These are phyloP conservation scores for Augochlorella aurata DNA, from an alignment of 2,888 invertebrate species.

Conservation along the genomic window DNA sequence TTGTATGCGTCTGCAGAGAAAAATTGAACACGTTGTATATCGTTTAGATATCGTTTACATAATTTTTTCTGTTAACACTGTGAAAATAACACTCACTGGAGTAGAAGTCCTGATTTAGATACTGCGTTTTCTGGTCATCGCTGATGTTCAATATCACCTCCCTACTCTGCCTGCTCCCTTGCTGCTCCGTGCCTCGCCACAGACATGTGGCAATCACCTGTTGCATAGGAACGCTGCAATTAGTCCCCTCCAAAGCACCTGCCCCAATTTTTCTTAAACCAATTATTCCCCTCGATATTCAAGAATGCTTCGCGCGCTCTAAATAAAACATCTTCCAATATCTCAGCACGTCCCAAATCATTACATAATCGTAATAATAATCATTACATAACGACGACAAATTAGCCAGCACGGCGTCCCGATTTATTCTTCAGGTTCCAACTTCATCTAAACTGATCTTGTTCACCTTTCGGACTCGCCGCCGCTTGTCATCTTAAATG, in stretches of 20 bases:
- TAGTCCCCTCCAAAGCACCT: neutral
- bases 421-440: slow-evolving; percentile 9
- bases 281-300: neutral
- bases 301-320: neutral
- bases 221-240: slow-evolving; percentile 48
- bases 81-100: slow-evolving; percentile 86
- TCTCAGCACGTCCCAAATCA: neutral
- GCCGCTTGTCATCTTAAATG: slow-evolving; percentile 57
- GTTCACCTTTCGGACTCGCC: slow-evolving; percentile 65
- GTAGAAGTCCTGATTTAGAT: slow-evolving; percentile 89
- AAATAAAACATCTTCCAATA: too few species aligned
- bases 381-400: slow-evolving; percentile 3
- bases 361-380: neutral
- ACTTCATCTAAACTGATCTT: slow-evolving; percentile 43
- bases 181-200: slow-evolving; percentile 79
- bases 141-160: slow-evolving; percentile 89
- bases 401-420: slow-evolving; percentile 19
- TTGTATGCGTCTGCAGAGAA: slow-evolving; percentile 86
- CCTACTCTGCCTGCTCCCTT: slow-evolving; percentile 80
- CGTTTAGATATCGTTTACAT: too few species aligned
- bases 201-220: slow-evolving; percentile 82
- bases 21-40: neutral
- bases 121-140: slow-evolving; percentile 89
- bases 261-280: neutral
- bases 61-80: too few species aligned